These are phyloP conservation scores for Emydoidea blandingii DNA, from an alignment of 2,797 vertebrate genomes.

Conservation along the genomic window DNA sequence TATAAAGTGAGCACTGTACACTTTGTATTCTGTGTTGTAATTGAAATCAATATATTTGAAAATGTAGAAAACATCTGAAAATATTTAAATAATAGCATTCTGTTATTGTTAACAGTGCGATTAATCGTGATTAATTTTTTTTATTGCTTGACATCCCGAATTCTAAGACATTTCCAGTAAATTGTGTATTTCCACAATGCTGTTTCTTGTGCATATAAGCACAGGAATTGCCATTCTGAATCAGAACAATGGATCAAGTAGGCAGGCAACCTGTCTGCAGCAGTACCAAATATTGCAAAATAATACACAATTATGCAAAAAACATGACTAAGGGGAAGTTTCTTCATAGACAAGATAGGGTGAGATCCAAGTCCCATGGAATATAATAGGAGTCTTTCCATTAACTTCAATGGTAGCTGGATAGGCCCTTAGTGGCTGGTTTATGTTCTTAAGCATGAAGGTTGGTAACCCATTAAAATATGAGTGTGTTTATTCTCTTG, in stretches of 20 bases:
- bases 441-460: background rate
- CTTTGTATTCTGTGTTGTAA: too few species aligned
- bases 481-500: background rate
- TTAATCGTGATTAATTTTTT: too few species aligned
- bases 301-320: background rate
- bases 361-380: background rate
- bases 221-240: background rate
- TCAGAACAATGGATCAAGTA: background rate
- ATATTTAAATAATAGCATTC: too few species aligned
- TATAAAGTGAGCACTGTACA: too few species aligned
- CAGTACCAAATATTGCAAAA: background rate
- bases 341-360: background rate
- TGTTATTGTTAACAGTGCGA: too few species aligned
- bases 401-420: background rate
- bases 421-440: background rate
- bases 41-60: too few species aligned
- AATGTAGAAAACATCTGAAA: too few species aligned
- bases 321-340: background rate
- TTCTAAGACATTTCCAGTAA: background rate
- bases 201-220: background rate
- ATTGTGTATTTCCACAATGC: background rate
- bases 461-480: fast-evolving
- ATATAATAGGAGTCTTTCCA: background rate
- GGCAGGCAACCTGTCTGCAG: too few species aligned
- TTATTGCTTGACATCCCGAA: too few species aligned